These are phyloP conservation scores for Channa argus DNA, from an alignment of 2,113 vertebrate genomes.

Conservation along the genomic window DNA sequence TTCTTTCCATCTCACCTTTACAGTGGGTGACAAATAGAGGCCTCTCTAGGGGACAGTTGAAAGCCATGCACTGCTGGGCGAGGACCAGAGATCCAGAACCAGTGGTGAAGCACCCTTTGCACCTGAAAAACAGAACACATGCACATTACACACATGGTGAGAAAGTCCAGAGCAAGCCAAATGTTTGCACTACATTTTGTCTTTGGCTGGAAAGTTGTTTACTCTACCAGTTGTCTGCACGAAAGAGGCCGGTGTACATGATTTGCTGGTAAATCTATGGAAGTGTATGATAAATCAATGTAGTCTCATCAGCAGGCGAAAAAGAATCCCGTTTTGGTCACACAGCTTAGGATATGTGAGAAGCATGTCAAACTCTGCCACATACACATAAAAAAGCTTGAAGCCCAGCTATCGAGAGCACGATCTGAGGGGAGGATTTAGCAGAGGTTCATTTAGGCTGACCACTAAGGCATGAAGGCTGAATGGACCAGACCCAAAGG, in stretches of 20 bases:
- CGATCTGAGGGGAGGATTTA: slow-evolving; percentile 57
- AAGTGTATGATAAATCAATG: slow-evolving; percentile 20
- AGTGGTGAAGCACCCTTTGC: slow-evolving; percentile 87
- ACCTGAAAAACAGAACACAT: slow-evolving; percentile 83
- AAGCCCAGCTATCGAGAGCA: slow-evolving; percentile 28
- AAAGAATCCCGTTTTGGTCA: not conserved
- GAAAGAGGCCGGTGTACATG: slow-evolving; percentile 26
- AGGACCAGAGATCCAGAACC: slow-evolving; percentile 87
- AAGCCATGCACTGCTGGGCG: slow-evolving; percentile 89
- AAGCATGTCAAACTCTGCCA: slow-evolving; percentile 4
- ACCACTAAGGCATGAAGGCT: slow-evolving; percentile 62
- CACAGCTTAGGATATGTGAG: not conserved
- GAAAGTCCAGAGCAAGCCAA: slow-evolving; percentile 42
- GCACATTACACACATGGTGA: slow-evolving; percentile 39
- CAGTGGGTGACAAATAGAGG: slow-evolving; percentile 88
- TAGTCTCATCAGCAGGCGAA: not conserved
- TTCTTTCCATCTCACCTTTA: slow-evolving; percentile 87
- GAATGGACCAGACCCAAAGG: slow-evolving; percentile 55
- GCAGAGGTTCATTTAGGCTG: slow-evolving; percentile 67
- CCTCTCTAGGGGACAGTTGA: slow-evolving; percentile 91
- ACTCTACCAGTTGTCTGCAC: slow-evolving; percentile 50
- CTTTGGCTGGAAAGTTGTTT: slow-evolving; percentile 47
- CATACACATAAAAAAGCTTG: slow-evolving; percentile 11
- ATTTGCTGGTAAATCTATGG: slow-evolving; percentile 3
- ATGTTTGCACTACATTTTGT: slow-evolving; percentile 49